Percentiles rank a stretch among this genome's conserved stretches.
These are phyloP conservation scores for Leptopterna dolabrata DNA, from an alignment of 2,888 invertebrate species.

Conservation along the genomic window DNA sequence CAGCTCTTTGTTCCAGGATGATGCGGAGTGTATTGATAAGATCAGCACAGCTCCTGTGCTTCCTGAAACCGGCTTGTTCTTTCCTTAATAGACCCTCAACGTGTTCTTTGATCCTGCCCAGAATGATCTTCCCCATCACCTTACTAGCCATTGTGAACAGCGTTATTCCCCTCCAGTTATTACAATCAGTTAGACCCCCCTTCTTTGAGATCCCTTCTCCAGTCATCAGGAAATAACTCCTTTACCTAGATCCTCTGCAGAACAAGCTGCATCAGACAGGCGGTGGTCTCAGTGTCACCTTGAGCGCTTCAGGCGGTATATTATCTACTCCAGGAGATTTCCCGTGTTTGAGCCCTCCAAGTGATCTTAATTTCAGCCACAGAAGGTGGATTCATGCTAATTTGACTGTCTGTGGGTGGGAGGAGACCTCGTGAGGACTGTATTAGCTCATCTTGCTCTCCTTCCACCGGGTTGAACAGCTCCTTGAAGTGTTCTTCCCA, in stretches of 20 bases:
- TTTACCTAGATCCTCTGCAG: background rate
- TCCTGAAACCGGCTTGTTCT: too few species aligned
- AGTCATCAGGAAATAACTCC: background rate
- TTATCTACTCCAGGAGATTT: background rate
- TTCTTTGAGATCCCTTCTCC: background rate
- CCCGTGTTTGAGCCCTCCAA: background rate
- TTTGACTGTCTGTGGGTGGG: background rate
- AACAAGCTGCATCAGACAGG: background rate
- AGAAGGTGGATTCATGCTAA: background rate
- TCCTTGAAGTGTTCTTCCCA: background rate
- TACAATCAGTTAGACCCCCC: background rate
- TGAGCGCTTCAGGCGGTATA: too few species aligned
- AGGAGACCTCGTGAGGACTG: background rate
- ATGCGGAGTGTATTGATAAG: too few species aligned
- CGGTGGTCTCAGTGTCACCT: background rate
- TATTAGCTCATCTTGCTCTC: background rate
- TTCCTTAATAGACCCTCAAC: too few species aligned
- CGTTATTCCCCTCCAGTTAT: background rate
- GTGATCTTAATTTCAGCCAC: background rate
- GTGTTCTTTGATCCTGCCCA: background rate
- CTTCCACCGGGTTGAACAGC: background rate
- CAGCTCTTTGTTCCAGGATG: too few species aligned
- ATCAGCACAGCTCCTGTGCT: too few species aligned
- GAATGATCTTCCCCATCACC: background rate
- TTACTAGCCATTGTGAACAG: background rate